Percentiles rank a stretch among this genome's conserved stretches.
Evolutionary conservation across 1,140 invertebrate genomes (phyloP).

Genomic region (Meloidogyne floridensis): DNA sequence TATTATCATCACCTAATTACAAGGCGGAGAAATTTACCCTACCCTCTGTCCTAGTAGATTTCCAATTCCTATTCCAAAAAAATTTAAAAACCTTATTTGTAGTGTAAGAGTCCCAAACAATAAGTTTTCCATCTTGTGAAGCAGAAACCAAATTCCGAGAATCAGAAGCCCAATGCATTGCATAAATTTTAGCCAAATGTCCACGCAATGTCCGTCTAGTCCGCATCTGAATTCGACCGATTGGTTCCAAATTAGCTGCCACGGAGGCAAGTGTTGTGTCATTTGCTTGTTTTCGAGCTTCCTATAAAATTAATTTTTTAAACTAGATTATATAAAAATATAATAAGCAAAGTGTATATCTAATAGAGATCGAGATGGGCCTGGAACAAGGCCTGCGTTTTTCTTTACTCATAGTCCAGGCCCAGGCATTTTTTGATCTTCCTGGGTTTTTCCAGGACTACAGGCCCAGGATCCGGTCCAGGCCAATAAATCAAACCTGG

Average conservation of each 20-base stretch:
- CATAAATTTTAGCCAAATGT: slow-evolving; percentile 97
- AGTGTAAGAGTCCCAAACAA: slow-evolving; percentile 97
- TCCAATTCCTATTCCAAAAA: neutral
- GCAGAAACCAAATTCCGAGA: slow-evolving; percentile 93
- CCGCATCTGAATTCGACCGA: slow-evolving; percentile 96
- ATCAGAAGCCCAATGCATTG: slow-evolving; percentile 98
- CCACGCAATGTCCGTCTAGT: slow-evolving; percentile 90
- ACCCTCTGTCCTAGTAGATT: no score
- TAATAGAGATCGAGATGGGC: no score
- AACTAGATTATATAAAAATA: no score
- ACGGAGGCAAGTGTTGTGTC: slow-evolving; percentile 91
- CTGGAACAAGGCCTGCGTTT: no score
- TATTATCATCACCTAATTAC: no score
- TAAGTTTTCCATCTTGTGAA: slow-evolving; percentile 82
- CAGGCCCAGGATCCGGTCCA: no score
- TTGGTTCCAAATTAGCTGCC: slow-evolving; percentile 87
- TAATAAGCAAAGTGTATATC: no score
- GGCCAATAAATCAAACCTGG: no score
- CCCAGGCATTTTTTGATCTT: no score
- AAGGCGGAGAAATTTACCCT: no score
- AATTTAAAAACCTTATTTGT: slow-evolving; percentile 71
- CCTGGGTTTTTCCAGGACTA: no score
- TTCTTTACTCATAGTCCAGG: no score
- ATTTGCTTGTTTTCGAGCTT: slow-evolving; percentile 93
- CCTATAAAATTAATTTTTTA: slow-evolving; percentile 71